Evolutionary conservation across 1,140 invertebrate genomes (phyloP).

Genomic region (Brachionus calyciflorus): DNA sequence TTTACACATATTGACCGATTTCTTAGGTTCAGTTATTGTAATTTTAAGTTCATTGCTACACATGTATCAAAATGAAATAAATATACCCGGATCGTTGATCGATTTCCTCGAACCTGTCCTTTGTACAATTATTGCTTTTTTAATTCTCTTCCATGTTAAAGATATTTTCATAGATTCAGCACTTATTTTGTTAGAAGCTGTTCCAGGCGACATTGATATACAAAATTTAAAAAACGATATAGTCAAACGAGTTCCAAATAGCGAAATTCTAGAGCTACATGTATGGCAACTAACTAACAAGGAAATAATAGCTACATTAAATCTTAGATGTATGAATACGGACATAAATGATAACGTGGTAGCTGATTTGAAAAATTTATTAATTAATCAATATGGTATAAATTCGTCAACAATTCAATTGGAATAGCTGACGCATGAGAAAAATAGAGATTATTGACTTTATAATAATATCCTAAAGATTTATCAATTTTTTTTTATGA

Average conservation of each 20-base stretch:
- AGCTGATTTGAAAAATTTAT: slow-evolving; percentile 61
- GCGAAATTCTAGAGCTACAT: slow-evolving; percentile 67
- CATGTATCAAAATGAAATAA: slow-evolving; percentile 91
- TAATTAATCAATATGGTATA: slow-evolving; percentile 65
- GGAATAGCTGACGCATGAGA: too few relatives aligned
- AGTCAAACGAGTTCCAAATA: slow-evolving; percentile 56
- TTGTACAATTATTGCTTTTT: slow-evolving; percentile 63
- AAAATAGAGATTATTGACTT: too few relatives aligned
- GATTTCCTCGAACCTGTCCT: slow-evolving; percentile 50
- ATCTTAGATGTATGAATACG: slow-evolving; percentile 63
- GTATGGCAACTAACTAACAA: slow-evolving; percentile 66
- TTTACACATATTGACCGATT: slow-evolving; percentile 92
- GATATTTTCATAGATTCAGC: too few relatives aligned
- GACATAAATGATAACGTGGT: slow-evolving; percentile 64
- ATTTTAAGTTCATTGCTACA: slow-evolving; percentile 75
- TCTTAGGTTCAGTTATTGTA: slow-evolving; percentile 89
- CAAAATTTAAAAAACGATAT: slow-evolving; percentile 61
- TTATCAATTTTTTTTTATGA: too few relatives aligned
- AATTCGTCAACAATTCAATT: slow-evolving; percentile 67
- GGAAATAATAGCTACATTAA: slow-evolving; percentile 65
- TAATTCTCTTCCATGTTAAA: slow-evolving; percentile 64
- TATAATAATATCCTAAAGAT: too few relatives aligned
- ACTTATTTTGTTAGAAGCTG: slow-evolving; percentile 65
- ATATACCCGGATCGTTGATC: slow-evolving; percentile 51
- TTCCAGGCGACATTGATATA: slow-evolving; percentile 64